Conservation (phyloP, 2,797 vertebrate genomes). For the Mus spretus region DNA sequence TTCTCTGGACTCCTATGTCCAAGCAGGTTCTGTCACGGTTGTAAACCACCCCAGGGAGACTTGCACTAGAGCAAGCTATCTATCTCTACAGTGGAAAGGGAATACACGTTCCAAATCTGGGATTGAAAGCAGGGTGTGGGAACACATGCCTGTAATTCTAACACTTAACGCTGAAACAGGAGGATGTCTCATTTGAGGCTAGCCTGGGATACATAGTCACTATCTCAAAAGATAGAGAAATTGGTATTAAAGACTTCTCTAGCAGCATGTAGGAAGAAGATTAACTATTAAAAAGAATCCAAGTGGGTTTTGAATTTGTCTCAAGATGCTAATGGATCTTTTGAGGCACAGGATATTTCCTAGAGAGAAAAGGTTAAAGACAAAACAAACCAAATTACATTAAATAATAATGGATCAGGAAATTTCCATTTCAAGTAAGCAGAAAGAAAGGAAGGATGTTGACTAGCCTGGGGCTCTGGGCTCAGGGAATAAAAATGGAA, state of each 20-base stretch:
- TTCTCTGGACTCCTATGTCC: background rate
- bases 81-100: background rate
- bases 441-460: constrained; percentile 53
- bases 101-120: constrained; percentile 35
- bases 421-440: constrained; percentile 64
- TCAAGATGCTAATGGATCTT: constrained; percentile 58
- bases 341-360: constrained; percentile 14
- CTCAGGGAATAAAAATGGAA: constrained; percentile 24
- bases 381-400: constrained; percentile 60
- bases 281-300: constrained; percentile 60
- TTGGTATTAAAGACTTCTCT: constrained; percentile 9
- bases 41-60: constrained; percentile 18
- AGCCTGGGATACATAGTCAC: background rate
- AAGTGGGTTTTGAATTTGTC: constrained; percentile 47
- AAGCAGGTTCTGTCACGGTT: background rate
- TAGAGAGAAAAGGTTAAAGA: constrained; percentile 18
- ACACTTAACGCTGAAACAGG: background rate
- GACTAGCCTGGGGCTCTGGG: background rate
- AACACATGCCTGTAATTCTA: background rate
- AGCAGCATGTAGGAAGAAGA: constrained; percentile 17
- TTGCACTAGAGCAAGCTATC: background rate
- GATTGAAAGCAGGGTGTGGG: background rate
- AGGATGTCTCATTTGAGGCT: background rate
- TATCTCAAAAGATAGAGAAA: background rate
- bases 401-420: constrained; percentile 63